These are phyloP conservation scores for Ooceraea biroi DNA, from an alignment of 1,140 invertebrate genomes.

Conservation along the genomic window DNA sequence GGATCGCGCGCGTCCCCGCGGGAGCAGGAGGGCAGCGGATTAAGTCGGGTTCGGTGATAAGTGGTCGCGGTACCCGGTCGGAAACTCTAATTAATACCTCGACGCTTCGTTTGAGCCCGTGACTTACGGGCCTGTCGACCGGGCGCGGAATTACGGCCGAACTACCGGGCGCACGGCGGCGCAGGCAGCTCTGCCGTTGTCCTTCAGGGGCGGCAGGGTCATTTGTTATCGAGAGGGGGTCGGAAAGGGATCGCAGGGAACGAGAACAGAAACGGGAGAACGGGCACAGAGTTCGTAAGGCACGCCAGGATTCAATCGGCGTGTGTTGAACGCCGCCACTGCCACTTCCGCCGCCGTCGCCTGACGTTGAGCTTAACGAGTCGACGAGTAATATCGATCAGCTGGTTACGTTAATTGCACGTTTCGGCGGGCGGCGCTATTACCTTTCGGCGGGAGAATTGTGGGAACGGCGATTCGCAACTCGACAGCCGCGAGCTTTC, in stretches of 20 bases:
- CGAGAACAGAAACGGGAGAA: constrained; percentile 21
- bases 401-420: constrained; percentile 56
- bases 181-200: constrained; percentile 72
- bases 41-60: constrained; percentile 83
- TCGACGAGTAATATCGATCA: constrained; percentile 56
- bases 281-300: constrained; percentile 30
- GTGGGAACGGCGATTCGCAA: constrained; percentile 42
- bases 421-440: constrained; percentile 20
- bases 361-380: constrained; percentile 56
- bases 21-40: constrained; percentile 63
- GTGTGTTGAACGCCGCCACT: constrained; percentile 41
- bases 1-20: constrained; percentile 47
- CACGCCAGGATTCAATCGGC: constrained; percentile 52
- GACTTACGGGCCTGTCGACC: constrained; percentile 84
- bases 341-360: constrained; percentile 26
- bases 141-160: constrained; percentile 81
- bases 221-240: constrained; percentile 81
- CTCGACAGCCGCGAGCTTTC: constrained; percentile 17
- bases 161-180: constrained; percentile 71
- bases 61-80: constrained; percentile 83
- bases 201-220: constrained; percentile 75
- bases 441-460: constrained; percentile 35
- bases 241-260: constrained; percentile 20
- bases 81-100: constrained; percentile 87
- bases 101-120: constrained; percentile 85